Base-by-base conservation (phyloP, 2,888 invertebrate species). In the Neuroscelio doddi region DNA sequence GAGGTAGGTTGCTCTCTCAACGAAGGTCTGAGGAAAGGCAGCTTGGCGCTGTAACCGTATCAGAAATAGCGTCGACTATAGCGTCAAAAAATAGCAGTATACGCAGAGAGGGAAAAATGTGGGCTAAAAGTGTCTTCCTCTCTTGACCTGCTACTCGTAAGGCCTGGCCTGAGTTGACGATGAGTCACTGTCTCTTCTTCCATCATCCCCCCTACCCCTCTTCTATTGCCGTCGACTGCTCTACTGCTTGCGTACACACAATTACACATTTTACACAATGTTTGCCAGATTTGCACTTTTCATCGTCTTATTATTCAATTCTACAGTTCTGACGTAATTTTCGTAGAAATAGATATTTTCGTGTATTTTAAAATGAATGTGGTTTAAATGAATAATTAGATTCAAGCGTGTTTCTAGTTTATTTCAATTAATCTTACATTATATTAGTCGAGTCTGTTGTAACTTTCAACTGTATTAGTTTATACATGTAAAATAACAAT, bases 51-150 rank as follows among this genome's bases (percentile, higher is more conserved):
- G 59, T 56, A 56, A 51, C 59, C 61, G 56, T 65, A 63, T 57
- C 67, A 63, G 59, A 67, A 67, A 67, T 67, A 67, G 67, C 62
- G 51, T 49, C 58, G 55, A 39, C 41, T 56, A 49, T 66, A 57
- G 62, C 64, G 53, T 51, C 42, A 55, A 62, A 62, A 59, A 62
- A 49, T 49, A 57, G 41, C 42, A 55, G 69, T 61, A 63, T 57
- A 63, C 47, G 52, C 45, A 41, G 51, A 62, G 58, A 49, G 71
- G 74, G 76, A 77, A 77, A 80, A 80, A 78, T 80, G 78, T 78
- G 76, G 79, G 76, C 80, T 81, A 81, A 80, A 80, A 76, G 77
- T 77, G 77, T 81, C 79, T 77, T 80, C 76, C 77, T 79, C 76
- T 78, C 74, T 75, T 80, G 81, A 81, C 79, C 79, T 79, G 79